Conservation (phyloP, 1,140 invertebrate genomes). For the Heliconius melpomene region DNA sequence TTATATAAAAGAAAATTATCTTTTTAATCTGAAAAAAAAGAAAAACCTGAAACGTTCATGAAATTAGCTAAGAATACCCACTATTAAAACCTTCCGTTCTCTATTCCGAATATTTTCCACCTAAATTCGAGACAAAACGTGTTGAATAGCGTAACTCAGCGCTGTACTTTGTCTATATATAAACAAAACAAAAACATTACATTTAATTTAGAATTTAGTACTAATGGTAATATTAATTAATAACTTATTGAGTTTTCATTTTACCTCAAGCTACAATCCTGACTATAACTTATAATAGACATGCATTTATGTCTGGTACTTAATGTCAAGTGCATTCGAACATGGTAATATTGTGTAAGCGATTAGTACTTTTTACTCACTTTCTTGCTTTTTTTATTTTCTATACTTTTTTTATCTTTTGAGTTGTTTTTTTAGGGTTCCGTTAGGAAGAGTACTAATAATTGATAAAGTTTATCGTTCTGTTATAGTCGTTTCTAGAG, state of each 20-base stretch:
- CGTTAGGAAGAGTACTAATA: too few relatives aligned
- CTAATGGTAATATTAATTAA: not conserved
- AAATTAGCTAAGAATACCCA: too few relatives aligned
- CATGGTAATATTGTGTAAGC: not conserved
- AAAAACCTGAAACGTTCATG: too few relatives aligned
- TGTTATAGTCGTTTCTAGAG: not conserved
- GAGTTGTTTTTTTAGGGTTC: too few relatives aligned
- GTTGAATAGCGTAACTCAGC: too few relatives aligned
- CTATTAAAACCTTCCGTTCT: not conserved
- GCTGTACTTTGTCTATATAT: not conserved
- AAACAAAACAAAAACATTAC: not conserved
- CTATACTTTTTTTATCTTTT: too few relatives aligned
- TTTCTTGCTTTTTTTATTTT: too few relatives aligned
- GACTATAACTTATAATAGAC: not conserved
- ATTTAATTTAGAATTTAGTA: not conserved
- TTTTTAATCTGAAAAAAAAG: too few relatives aligned
- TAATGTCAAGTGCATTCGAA: constrained; percentile 2
- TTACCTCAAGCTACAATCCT: not conserved
- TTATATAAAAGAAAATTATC: too few relatives aligned
- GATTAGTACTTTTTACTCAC: not conserved
- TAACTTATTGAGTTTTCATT: not conserved
- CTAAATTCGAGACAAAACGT: too few relatives aligned
- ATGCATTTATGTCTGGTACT: not conserved
- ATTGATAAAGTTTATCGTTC: too few relatives aligned
- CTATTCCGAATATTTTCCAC: too few relatives aligned